phyloP scores from a whole-genome alignment of 2,888 invertebrate genomes.

The Trachelus iudaicus region DNA sequence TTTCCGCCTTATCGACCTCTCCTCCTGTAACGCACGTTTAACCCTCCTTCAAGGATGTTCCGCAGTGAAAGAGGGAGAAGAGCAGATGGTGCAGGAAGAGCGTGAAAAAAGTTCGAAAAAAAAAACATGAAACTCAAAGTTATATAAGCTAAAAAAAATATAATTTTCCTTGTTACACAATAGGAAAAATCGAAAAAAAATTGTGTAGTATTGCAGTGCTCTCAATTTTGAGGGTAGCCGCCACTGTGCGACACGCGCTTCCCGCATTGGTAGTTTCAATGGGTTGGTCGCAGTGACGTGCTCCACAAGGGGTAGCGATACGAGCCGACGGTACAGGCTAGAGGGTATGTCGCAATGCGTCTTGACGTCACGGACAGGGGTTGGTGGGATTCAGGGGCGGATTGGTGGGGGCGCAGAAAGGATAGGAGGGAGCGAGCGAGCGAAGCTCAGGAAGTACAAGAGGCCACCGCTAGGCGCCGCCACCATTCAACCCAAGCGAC shows the following conservation, averaged over 20 bases:
- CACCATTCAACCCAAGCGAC: constrained; percentile 32
- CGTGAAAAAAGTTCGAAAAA: background rate
- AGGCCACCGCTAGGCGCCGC: constrained; percentile 41
- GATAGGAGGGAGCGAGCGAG: constrained; percentile 17
- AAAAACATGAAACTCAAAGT: background rate
- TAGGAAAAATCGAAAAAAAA: background rate
- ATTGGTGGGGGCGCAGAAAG: constrained; percentile 30
- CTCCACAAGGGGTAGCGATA: constrained; percentile 8
- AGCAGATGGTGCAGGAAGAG: background rate
- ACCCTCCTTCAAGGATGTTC: background rate
- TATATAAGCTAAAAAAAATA: background rate
- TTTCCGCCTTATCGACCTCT: background rate
- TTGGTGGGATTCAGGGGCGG: constrained; percentile 49
- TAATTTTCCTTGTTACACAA: background rate
- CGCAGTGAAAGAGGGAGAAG: background rate
- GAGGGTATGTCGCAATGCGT: constrained; percentile 62
- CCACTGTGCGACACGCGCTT: background rate
- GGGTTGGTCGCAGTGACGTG: constrained; percentile 14
- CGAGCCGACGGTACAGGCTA: constrained; percentile 22
- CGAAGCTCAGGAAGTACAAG: constrained; percentile 33
- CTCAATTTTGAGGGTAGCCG: background rate
- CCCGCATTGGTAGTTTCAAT: background rate
- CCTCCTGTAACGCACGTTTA: background rate
- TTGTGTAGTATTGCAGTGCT: background rate
- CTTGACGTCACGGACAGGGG: constrained; percentile 59